Evolutionary conservation across 1,140 invertebrate genomes (phyloP).

Genomic region (Leptoteleia sp.): DNA sequence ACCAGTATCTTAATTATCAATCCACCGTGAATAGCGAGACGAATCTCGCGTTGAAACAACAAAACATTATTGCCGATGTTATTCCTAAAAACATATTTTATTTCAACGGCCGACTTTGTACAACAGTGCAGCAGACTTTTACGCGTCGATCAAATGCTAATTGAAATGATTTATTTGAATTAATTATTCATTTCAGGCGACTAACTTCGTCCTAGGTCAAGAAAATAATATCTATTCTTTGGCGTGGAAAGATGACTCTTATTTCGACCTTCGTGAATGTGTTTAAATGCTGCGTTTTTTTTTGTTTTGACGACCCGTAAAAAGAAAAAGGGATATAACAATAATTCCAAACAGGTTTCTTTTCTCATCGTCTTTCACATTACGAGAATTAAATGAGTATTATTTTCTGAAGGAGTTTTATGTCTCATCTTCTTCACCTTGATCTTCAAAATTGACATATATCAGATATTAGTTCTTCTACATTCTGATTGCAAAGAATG

Average conservation of each 20-base stretch:
- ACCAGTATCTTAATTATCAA: constrained; percentile 27
- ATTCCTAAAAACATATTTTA: constrained; percentile 6
- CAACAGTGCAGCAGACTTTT: constrained; percentile 1
- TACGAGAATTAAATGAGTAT: constrained; percentile 38
- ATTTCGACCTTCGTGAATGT: constrained; percentile 46
- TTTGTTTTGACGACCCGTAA: constrained; percentile 19
- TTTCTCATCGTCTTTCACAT: constrained; percentile 45
- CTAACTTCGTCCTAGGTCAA: constrained; percentile 28
- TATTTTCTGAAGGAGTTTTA: constrained; percentile 38
- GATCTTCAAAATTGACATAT: constrained; percentile 7
- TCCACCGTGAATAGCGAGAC: constrained; percentile 20
- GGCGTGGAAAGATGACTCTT: constrained; percentile 35
- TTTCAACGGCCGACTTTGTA: not conserved
- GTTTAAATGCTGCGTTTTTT: constrained; percentile 46
- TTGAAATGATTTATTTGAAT: constrained; percentile 17
- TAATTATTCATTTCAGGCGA: constrained; percentile 19
- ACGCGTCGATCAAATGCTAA: not conserved
- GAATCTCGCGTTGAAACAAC: constrained; percentile 17
- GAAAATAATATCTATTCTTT: constrained; percentile 12
- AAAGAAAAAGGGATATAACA: constrained; percentile 47
- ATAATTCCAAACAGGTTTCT: constrained; percentile 58
- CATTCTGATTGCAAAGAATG: too few species aligned
- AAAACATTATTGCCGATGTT: constrained; percentile 2
- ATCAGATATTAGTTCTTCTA: not conserved
- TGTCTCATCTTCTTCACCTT: constrained; percentile 4